These are phyloP conservation scores for Opisthocomus hoazin DNA, from an alignment of 2,113 vertebrate species.

Conservation along the genomic window DNA sequence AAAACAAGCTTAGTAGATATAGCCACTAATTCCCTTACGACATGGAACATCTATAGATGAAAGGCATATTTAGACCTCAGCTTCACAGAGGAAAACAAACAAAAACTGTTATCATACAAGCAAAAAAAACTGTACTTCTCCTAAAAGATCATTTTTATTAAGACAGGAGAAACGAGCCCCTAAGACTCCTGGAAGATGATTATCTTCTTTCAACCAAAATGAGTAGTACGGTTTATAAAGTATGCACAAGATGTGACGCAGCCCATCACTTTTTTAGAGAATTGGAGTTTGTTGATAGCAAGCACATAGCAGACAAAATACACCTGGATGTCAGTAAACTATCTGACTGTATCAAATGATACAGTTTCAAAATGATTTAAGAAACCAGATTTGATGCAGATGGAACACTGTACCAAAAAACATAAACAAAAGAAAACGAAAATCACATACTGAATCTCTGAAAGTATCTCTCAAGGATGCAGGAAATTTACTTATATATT, in stretches of 20 bases:
- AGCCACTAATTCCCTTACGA: background rate
- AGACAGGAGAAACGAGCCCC: background rate
- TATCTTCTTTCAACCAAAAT: background rate
- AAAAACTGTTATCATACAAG: background rate
- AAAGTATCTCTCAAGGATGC: background rate
- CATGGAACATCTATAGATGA: background rate
- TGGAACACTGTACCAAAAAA: background rate
- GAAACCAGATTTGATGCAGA: background rate
- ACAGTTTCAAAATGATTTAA: constrained; percentile 2
- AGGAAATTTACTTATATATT: background rate
- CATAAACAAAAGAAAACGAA: background rate
- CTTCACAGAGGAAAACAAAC: background rate
- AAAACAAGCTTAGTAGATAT: background rate
- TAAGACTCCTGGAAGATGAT: background rate
- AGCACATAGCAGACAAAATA: background rate
- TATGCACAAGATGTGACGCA: background rate
- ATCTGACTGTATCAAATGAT: background rate
- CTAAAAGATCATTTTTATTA: background rate
- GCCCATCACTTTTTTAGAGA: background rate
- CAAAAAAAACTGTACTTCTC: background rate
- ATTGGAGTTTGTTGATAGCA: background rate
- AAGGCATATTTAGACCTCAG: background rate
- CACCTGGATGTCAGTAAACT: background rate
- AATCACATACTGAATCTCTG: background rate
- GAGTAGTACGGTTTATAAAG: background rate